Base-by-base conservation (phyloP, 1,140 invertebrate genomes). In the Drosophila cardini region DNA sequence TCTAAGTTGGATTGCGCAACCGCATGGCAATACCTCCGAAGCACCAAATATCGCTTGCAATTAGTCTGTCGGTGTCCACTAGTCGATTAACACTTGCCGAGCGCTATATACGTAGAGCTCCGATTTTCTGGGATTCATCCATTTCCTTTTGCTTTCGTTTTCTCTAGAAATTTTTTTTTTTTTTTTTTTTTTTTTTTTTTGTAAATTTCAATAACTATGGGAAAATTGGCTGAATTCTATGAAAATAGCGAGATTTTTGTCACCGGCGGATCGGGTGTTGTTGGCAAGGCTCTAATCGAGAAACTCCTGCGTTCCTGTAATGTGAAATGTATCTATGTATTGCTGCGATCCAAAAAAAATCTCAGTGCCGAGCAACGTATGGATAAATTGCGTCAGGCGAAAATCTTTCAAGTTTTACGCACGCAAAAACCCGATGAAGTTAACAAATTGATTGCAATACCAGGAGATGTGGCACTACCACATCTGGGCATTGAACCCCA, bases 251-350 rank as follows among this genome's bases (percentile, higher is more conserved):
- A 93, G 57, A 92, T 96, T 48, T 96, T 97, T 64, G 92, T 96
- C 9, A 96, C 95, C 1, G 95, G 95, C 15, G 95, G 94, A 0
- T 96, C 96, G 10, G 96, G 96, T 15, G 95, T 95, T 76, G 82
- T 91, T 15, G 95, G 95, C 15, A 96, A 96, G 92, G 95, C 95
- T 13, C 89, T 96, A 13, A 92, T 96, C 15, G 95, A 96, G 90
- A 96, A 96, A 90, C 89, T 96, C n/a, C 92, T 96, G 4, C 92
- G 95, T 46, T 94, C 94, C 18, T 96, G 96, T 92, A 93, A 93
- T 15, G 84, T 96, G 7, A 92, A 93, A 2, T 93, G 90, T 48
- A 94, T 96, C 42, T 96, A 95, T 81, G 79, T 96, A 13, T 92
- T 96, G 11, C 93, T 96, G 48, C 92, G 96, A 30, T 92, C 94